A percentile compares a stretch with the other conserved stretches of the same genome.
phyloP scores from a whole-genome alignment of 2,113 vertebrate species.

The Agapornis roseicollis region DNA sequence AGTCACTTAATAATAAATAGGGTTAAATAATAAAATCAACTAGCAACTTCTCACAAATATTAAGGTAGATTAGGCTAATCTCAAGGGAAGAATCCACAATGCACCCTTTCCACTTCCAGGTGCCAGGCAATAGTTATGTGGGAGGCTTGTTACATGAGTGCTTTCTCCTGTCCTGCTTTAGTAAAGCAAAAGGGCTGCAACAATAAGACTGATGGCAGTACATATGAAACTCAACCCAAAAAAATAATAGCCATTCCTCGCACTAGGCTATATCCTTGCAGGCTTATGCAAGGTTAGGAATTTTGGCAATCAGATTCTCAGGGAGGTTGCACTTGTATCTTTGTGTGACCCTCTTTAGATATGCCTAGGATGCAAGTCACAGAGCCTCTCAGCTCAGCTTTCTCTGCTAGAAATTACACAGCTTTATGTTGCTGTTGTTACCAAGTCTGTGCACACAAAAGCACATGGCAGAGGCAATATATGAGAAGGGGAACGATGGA shows the following conservation, averaged over 20 bases:
- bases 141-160: background rate
- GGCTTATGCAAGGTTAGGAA: background rate
- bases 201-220: rapidly evolving
- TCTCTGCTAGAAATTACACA: background rate
- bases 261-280: background rate
- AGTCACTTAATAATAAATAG: background rate
- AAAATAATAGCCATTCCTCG: background rate
- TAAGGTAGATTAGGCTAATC: background rate
- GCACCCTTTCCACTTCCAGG: background rate
- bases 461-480: background rate
- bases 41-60: background rate
- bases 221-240: background rate
- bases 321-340: background rate
- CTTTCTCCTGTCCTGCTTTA: background rate
- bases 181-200: background rate
- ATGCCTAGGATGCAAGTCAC: background rate
- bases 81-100: background rate
- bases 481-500: background rate
- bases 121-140: background rate
- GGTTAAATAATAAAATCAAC: background rate
- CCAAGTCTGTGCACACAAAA: background rate
- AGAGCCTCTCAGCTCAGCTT: background rate
- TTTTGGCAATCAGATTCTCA: background rate
- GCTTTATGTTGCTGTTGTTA: background rate
- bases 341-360: background rate